A percentile compares a stretch with the other conserved stretches of the same genome.
These are phyloP conservation scores for Hypocryptadius cinnamomeus DNA, from an alignment of 2,113 vertebrate genomes.

Conservation along the genomic window DNA sequence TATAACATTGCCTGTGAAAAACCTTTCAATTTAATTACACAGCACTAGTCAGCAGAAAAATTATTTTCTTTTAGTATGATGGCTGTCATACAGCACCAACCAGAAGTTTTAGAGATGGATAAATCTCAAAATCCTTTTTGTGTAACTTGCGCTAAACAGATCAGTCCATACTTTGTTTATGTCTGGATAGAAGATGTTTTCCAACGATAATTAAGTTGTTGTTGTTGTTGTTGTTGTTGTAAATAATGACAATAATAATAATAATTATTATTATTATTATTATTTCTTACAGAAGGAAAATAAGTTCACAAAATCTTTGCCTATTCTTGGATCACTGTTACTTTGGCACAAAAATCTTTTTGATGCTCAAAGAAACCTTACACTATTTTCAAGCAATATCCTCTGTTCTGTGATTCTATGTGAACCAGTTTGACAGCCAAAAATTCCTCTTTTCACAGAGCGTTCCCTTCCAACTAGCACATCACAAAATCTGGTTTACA, in stretches of 20 bases:
- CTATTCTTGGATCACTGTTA: background rate
- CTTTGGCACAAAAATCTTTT: background rate
- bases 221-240: too few relatives aligned
- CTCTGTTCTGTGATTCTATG: background rate
- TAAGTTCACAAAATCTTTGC: background rate
- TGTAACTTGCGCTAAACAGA: background rate
- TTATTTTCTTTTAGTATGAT: background rate
- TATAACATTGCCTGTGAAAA: background rate
- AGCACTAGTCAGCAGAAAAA: background rate
- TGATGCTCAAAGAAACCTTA: background rate
- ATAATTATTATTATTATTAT: too few relatives aligned
- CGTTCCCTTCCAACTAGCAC: background rate
- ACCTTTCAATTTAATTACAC: background rate
- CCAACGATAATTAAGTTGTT: background rate
- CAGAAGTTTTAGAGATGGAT: background rate
- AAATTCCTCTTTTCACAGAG: background rate
- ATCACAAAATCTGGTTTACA: background rate
- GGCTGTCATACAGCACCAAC: background rate
- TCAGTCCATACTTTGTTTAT: background rate
- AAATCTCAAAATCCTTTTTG: background rate
- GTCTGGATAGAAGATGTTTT: background rate
- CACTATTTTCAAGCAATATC: background rate
- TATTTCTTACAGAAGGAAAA: background rate
- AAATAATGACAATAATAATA: too few relatives aligned
- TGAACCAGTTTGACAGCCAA: background rate